These are phyloP conservation scores for Operophtera brumata DNA, from an alignment of 2,888 invertebrate genomes.

Conservation along the genomic window DNA sequence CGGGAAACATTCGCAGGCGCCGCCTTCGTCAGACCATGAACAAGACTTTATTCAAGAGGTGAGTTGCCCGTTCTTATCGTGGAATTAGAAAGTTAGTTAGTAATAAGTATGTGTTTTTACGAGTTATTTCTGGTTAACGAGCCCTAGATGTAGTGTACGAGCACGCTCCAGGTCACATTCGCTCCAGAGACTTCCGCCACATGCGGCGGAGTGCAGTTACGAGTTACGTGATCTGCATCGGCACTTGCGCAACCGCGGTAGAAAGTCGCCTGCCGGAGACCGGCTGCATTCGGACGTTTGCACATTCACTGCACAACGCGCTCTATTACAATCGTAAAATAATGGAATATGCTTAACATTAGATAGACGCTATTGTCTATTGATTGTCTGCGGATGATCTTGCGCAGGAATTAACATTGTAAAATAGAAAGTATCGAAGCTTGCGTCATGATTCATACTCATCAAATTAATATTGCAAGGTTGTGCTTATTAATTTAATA, in stretches of 20 bases:
- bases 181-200: conserved; percentile 75
- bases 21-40: conserved; percentile 79
- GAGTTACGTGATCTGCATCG: conserved; percentile 79
- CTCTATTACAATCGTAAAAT: conserved; percentile 62
- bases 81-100: conserved; percentile 28
- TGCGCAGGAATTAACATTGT: conserved; percentile 33
- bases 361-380: conserved; percentile 44
- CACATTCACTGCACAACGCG: conserved; percentile 60
- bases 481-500: not conserved
- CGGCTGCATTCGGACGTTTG: conserved; percentile 69
- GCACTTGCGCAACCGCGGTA: conserved; percentile 71
- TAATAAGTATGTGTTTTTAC: conserved; percentile 25
- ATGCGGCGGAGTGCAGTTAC: conserved; percentile 70
- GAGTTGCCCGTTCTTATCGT: conserved; percentile 41
- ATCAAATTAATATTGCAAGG: conserved; percentile 2
- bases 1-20: conserved; percentile 79
- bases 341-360: conserved; percentile 47
- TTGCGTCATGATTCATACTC: conserved; percentile 7
- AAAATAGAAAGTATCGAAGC: conserved; percentile 18
- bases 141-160: conserved; percentile 49
- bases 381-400: conserved; percentile 27
- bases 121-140: conserved; percentile 35
- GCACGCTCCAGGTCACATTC: conserved; percentile 63
- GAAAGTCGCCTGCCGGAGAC: conserved; percentile 70
- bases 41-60: conserved; percentile 94